These are phyloP conservation scores for Bufotes viridis DNA, from an alignment of 2,797 vertebrate genomes.

Conservation along the genomic window DNA sequence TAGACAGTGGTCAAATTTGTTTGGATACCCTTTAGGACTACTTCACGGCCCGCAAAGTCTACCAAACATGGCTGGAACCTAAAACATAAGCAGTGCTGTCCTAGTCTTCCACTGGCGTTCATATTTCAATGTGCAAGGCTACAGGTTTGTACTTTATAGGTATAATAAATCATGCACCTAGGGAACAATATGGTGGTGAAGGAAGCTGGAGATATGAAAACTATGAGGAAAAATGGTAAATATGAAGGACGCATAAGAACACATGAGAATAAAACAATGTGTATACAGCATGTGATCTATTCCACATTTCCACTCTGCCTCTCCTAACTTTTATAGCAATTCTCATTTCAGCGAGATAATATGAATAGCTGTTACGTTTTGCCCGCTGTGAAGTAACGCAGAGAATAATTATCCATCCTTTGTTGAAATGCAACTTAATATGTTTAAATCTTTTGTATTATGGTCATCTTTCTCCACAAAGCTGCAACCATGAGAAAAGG, in stretches of 20 bases:
- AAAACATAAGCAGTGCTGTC: neutral
- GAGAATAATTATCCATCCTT: slow-evolving; percentile 24
- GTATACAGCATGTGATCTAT: neutral
- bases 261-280: neutral
- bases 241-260: slow-evolving; percentile 8
- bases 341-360: slow-evolving; percentile 20
- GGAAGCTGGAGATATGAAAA: slow-evolving; percentile 10
- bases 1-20: neutral
- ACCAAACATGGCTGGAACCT: neutral
- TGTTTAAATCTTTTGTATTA: slow-evolving; percentile 19
- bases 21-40: neutral
- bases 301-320: neutral
- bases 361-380: slow-evolving; percentile 1
- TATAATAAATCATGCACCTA: slow-evolving; percentile 12
- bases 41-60: neutral
- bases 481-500: slow-evolving; percentile 7
- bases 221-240: neutral
- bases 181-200: slow-evolving; percentile 7
- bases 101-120: neutral
- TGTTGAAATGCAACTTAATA: slow-evolving; percentile 18
- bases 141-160: slow-evolving; percentile 5
- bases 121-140: neutral
- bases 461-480: slow-evolving; percentile 35
- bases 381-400: slow-evolving; percentile 11
- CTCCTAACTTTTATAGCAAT: slow-evolving; percentile 21